A percentile compares a stretch with the other conserved stretches of the same genome.
Evolutionary conservation across 2,113 vertebrate genomes (phyloP).

Genomic region (Saccopteryx bilineata): DNA sequence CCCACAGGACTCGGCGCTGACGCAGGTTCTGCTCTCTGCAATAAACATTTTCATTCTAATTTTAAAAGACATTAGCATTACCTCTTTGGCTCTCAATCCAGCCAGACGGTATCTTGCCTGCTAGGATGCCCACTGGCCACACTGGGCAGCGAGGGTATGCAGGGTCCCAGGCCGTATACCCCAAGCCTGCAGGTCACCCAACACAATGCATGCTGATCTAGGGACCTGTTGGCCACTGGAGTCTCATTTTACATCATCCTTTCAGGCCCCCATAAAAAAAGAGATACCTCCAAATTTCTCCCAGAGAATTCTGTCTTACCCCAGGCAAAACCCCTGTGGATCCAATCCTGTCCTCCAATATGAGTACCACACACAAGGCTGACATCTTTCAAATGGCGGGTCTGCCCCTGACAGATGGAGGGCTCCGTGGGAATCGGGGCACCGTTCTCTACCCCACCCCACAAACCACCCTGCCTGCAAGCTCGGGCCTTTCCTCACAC

Average conservation of each 20-base stretch:
- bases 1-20: constrained; percentile 84
- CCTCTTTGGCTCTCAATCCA: constrained; percentile 68
- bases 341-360: background rate
- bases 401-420: background rate
- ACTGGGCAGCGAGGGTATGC: background rate
- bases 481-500: background rate
- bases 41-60: constrained; percentile 83
- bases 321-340: background rate
- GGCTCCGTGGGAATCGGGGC: background rate
- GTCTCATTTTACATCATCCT: background rate
- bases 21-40: constrained; percentile 81
- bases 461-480: background rate
- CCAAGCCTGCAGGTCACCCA: background rate
- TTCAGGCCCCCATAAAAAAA: background rate
- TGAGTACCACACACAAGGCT: background rate
- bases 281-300: background rate
- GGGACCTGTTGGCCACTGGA: background rate
- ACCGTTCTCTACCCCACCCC: background rate
- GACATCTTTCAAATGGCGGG: background rate
- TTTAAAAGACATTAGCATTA: constrained; percentile 85
- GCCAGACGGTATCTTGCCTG: constrained; percentile 55
- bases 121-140: background rate
- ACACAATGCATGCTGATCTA: background rate
- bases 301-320: background rate
- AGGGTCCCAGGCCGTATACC: background rate